Conservation (phyloP, 2,888 invertebrate genomes). For the Orthosia gracilis region DNA sequence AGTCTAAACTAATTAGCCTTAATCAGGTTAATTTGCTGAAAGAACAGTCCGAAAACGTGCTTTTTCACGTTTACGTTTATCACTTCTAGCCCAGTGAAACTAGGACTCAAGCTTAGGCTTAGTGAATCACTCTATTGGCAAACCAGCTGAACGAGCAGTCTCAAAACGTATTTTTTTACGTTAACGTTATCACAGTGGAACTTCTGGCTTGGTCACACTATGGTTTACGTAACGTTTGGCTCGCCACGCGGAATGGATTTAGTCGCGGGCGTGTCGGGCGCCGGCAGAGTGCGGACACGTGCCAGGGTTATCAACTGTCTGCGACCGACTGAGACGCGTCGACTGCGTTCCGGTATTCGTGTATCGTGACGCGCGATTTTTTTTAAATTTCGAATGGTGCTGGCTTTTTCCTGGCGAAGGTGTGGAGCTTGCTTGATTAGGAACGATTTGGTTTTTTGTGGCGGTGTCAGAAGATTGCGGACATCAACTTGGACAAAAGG, state of each 20-base stretch:
- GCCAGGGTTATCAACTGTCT: constrained; percentile 68
- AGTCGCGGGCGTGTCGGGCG: constrained; percentile 66
- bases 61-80: too few species aligned
- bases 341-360: constrained; percentile 49
- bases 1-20: too few species aligned
- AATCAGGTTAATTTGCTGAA: too few species aligned
- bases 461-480: background rate
- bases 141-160: background rate
- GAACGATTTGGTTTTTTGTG: background rate
- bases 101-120: too few species aligned
- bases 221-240: constrained; percentile 80
- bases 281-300: constrained; percentile 71
- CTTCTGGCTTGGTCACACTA: constrained; percentile 40
- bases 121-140: background rate
- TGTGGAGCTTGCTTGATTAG: constrained; percentile 8
- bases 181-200: constrained; percentile 16
- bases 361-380: constrained; percentile 17
- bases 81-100: too few species aligned
- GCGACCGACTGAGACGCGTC: constrained; percentile 53
- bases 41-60: too few species aligned
- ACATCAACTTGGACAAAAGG: background rate
- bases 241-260: constrained; percentile 77
- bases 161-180: background rate
- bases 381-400: constrained; percentile 2
- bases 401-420: constrained; percentile 6